Evolutionary conservation across 2,113 vertebrate species (phyloP), one percentile per base, ranked within the genome.

Genomic region (Mormoops blainvillei): DNA sequence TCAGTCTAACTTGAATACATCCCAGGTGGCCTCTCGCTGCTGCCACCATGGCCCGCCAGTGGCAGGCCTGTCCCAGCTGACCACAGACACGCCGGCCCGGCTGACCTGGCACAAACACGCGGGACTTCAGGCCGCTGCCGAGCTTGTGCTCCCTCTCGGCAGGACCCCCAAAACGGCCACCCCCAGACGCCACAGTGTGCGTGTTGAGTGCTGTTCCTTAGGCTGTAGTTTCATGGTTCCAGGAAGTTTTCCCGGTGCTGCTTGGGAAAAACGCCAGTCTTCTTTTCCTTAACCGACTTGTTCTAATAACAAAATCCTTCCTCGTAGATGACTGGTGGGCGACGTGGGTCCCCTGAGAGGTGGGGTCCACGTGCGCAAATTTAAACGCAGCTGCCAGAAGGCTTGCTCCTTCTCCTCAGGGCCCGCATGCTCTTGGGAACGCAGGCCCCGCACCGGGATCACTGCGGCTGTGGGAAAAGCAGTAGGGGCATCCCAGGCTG

Each of bases 401-500:
- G 26, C 31, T 31, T 10, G 13, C n/a, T 18, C 3, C 5, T 22
- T 16, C 48, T 73, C 52, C 63, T 28, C 36, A 5, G 61, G 38
- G 26, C 31, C 24, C 19, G 0, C 3, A 4, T 13, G 24, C 36
- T 24, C 24, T 22, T 22, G 31, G n/a, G 13, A 4, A 19, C 24
- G 68, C 6, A 1, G 36, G 26, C 33, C 41, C 4, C 28, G 5
- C 28, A 9, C 22, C 16, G 2, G 0, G 8, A n/a, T n/a, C n/a
- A n/a, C n/a, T n/a, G n/a, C n/a, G n/a, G n/a, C n/a, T n/a, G n/a
- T n/a, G n/a, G n/a, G n/a, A n/a, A n/a, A n/a, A n/a, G n/a, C n/a
- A n/a, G n/a, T n/a, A n/a, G n/a, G n/a, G n/a, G n/a, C n/a, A n/a
- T n/a, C n/a, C n/a, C n/a, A n/a, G n/a, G n/a, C 33, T 61, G 45